Evolutionary conservation across 2,113 vertebrate genomes (phyloP).

Genomic region (Edolisoma coerulescens): DNA sequence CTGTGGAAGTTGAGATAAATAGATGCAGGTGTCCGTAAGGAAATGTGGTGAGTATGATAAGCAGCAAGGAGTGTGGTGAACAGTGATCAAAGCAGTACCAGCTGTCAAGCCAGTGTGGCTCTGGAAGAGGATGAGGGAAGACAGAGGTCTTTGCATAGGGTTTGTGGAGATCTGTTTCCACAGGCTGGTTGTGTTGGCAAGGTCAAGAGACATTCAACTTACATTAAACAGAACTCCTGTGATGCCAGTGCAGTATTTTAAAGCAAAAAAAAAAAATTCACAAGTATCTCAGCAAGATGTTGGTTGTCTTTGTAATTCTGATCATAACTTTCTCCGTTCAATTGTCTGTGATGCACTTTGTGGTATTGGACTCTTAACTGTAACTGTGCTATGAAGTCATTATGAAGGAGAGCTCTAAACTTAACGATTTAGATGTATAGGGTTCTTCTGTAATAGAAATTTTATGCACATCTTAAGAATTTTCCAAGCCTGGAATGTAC

Average conservation of each 20-base stretch:
- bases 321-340: not conserved
- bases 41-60: not conserved
- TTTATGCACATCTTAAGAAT: not conserved
- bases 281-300: not conserved
- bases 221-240: not conserved
- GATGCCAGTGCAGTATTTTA: not conserved
- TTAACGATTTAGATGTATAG: not conserved
- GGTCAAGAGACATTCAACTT: not conserved
- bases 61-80: not conserved
- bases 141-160: rapidly evolving
- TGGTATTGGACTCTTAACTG: not conserved
- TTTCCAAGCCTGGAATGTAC: not conserved
- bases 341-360: not conserved
- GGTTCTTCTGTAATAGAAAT: not conserved
- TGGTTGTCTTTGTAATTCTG: not conserved
- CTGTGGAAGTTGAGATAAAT: not conserved
- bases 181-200: not conserved
- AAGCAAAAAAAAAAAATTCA: not conserved
- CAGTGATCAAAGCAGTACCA: not conserved
- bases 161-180: not conserved
- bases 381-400: not conserved
- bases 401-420: not conserved
- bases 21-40: not conserved
- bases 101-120: not conserved
- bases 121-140: not conserved